A percentile compares a stretch with the other conserved stretches of the same genome.
Conservation (phyloP, 1,140 invertebrate genomes). For the Temnothorax curvispinosus region DNA sequence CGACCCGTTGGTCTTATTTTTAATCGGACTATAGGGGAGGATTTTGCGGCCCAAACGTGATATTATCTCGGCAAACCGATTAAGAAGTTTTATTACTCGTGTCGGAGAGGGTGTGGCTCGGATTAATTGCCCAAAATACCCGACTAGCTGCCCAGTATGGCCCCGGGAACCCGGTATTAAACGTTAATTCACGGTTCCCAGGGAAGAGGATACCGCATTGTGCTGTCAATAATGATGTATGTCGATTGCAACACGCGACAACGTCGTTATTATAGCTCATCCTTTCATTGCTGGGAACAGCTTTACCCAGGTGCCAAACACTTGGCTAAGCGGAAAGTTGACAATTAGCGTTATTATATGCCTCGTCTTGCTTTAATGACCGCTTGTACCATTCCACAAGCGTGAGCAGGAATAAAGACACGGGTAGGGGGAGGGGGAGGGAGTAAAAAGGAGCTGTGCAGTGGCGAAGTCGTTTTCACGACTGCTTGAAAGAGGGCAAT, state of each 20-base stretch:
- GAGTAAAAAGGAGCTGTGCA: slow-evolving; percentile 37
- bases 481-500: slow-evolving; percentile 45
- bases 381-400: slow-evolving; percentile 28
- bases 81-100: slow-evolving; percentile 47
- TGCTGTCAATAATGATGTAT: slow-evolving; percentile 61
- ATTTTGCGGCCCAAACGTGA: slow-evolving; percentile 54
- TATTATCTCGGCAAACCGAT: slow-evolving; percentile 68
- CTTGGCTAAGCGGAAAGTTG: slow-evolving; percentile 45
- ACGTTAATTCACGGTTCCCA: slow-evolving; percentile 66
- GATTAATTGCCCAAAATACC: slow-evolving; percentile 70
- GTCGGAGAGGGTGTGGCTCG: slow-evolving; percentile 14
- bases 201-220: slow-evolving; percentile 11
- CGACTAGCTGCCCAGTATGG: slow-evolving; percentile 33
- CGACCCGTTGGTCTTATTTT: slow-evolving; percentile 58
- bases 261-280: slow-evolving; percentile 43
- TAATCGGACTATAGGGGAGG: slow-evolving; percentile 34
- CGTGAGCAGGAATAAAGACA: slow-evolving; percentile 33
- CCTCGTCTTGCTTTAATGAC: slow-evolving; percentile 26
- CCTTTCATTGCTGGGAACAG: slow-evolving; percentile 5
- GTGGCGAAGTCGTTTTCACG: slow-evolving; percentile 43
- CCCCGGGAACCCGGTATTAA: slow-evolving; percentile 64
- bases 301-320: slow-evolving; percentile 36
- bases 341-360: slow-evolving; percentile 57
- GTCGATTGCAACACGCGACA: slow-evolving; percentile 44
- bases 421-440: not conserved